Percentiles rank a stretch among this genome's conserved stretches.
phyloP scores from a whole-genome alignment of 2,113 vertebrate species.

The Kobus ellipsiprymnus region DNA sequence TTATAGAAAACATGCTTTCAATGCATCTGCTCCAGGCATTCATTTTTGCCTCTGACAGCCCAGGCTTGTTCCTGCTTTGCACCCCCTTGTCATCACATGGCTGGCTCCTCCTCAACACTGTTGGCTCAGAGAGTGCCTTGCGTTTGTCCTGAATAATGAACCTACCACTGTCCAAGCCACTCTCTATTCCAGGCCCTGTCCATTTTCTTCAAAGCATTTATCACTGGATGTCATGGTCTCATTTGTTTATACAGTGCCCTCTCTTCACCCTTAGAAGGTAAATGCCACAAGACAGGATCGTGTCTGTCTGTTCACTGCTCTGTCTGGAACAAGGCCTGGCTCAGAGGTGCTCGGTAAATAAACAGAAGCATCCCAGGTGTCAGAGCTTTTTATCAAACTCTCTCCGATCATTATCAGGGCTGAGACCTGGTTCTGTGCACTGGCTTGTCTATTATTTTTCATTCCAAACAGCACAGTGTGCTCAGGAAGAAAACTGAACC shows the following conservation, averaged over 20 bases:
- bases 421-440: not conserved
- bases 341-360: not conserved
- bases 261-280: not conserved
- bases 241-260: not conserved
- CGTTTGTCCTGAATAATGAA: not conserved
- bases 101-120: not conserved
- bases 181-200: not conserved
- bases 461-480: not conserved
- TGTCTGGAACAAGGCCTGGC: not conserved
- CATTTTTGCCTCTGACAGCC: not conserved
- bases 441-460: not conserved
- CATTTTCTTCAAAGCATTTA: not conserved
- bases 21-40: not conserved
- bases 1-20: not conserved
- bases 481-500: not conserved
- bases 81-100: accelerated
- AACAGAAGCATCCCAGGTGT: too few species aligned
- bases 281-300: accelerated
- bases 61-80: not conserved
- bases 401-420: not conserved
- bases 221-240: not conserved
- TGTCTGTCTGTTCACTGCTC: not conserved
- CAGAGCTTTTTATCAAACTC: not conserved
- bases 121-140: not conserved
- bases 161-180: not conserved